Base-by-base conservation (phyloP, 2,888 invertebrate genomes). In the Aphidoletes aphidimyza region DNA sequence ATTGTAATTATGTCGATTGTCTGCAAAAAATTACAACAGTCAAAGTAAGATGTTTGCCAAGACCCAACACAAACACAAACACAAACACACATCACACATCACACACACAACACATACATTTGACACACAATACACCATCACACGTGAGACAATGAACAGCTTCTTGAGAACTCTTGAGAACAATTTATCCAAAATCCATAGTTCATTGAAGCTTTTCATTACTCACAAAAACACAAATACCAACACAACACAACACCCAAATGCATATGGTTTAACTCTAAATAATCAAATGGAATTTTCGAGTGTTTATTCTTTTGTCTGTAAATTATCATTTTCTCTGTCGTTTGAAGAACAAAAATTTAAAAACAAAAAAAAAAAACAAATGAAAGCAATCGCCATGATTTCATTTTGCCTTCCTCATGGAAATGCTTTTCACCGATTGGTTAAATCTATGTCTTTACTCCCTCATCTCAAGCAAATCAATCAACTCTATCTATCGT, bases 21-120 rank as follows among this genome's bases (percentile, higher is more conserved):
- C 86, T 86, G 22, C 86, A 86, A 85, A 88, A 88, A 86, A 88
- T 88, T 87, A 87, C 88, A 87, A 87, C 88, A 85, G 86, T 88
- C 87, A 89, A 90, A 90, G 90, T 90, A 90, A 90, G 89, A 88
- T 59, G 34, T 81, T 36, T 81, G 81, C 81, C 37, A 84, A 78
- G 42, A 81, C 81, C 14, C 37, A 36, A 81, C 3, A 81, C 81
- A 81, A 37, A 81, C 5, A 36, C 26, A 19, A 36, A n/a, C 37
- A 81, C 22, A 37, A 8, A 37, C n/a, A 81, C n/a, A 81, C 5
- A 81, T n/a, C 37, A 37, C 39, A 36, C 81, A n/a, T 34, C 69
- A 8, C 14, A 34, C 49, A 49, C n/a, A 49, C 49, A 49, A 49
- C 49, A 49, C 49, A 49, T 19, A 49, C 49, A 49, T 19, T 9